Percentiles rank a stretch among this genome's conserved stretches.
These are phyloP conservation scores for Spilarctia lutea DNA, from an alignment of 2,888 invertebrate species.

Conservation along the genomic window DNA sequence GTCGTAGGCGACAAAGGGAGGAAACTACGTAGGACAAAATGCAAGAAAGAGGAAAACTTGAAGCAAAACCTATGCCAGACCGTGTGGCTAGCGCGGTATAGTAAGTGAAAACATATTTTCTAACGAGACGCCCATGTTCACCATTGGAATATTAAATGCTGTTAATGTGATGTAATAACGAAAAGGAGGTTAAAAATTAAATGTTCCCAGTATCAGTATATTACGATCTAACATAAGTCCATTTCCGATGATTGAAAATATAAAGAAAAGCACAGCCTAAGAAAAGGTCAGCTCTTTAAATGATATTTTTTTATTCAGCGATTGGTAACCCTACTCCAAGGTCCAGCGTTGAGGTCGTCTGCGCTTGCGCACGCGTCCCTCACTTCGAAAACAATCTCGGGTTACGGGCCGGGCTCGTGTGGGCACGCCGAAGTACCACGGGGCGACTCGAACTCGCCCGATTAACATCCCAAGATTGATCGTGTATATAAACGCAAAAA, in stretches of 20 bases:
- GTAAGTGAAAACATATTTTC: too few relatives aligned
- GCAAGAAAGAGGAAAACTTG: too few relatives aligned
- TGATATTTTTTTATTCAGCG: constrained; percentile 20
- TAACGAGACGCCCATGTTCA: too few relatives aligned
- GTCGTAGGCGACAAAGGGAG: too few relatives aligned
- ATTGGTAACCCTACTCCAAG: constrained; percentile 67
- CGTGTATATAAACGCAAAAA: constrained; percentile 44
- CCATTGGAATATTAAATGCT: too few relatives aligned
- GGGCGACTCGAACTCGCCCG: constrained; percentile 53
- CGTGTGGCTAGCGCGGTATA: too few relatives aligned
- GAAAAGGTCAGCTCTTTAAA: background rate
- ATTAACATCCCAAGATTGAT: constrained; percentile 53
- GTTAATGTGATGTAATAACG: too few relatives aligned
- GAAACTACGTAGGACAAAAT: too few relatives aligned
- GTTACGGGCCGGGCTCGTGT: constrained; percentile 68
- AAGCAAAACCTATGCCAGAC: too few relatives aligned
- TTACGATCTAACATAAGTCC: background rate
- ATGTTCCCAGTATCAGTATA: too few relatives aligned
- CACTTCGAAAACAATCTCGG: constrained; percentile 77
- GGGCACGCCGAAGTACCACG: constrained; percentile 54
- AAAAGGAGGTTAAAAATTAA: too few relatives aligned
- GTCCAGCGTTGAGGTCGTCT: constrained; percentile 79
- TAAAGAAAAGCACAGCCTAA: background rate
- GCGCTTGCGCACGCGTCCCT: constrained; percentile 73
- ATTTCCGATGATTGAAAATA: background rate